Conservation (phyloP, 2,797 vertebrate species). For the Furcifer pardalis region DNA sequence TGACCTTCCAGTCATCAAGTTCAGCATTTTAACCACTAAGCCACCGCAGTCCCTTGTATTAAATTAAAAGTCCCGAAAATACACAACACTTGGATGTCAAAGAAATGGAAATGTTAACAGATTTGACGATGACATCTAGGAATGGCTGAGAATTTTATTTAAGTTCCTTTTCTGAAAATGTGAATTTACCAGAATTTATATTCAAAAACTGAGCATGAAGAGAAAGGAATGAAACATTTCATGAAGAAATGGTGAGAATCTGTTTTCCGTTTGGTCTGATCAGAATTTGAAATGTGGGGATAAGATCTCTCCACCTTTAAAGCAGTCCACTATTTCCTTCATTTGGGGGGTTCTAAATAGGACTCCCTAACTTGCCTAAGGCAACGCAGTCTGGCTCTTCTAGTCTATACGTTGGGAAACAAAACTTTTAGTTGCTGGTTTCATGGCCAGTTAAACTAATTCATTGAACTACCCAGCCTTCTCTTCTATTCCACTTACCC, state of each 20-base stretch:
- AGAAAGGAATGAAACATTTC: neutral
- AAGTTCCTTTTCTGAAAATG: neutral
- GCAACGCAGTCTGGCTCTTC: neutral
- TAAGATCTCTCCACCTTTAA: neutral
- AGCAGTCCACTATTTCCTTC: too few species aligned
- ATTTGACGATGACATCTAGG: neutral
- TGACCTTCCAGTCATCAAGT: too few species aligned
- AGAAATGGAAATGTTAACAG: too few species aligned
- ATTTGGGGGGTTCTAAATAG: too few species aligned
- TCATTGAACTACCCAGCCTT: too few species aligned
- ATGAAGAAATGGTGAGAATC: neutral
- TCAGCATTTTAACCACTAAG: too few species aligned
- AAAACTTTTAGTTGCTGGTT: neutral
- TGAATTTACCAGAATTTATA: neutral
- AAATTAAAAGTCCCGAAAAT: too few species aligned
- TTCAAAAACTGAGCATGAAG: neutral
- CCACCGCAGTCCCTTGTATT: too few species aligned
- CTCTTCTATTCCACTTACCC: constrained; percentile 73
- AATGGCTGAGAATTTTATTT: neutral
- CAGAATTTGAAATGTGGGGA: neutral
- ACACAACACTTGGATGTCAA: too few species aligned
- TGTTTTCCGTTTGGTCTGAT: neutral
- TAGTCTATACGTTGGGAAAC: neutral
- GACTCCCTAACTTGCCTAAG: too few species aligned
- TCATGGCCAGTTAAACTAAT: too few species aligned